Percentiles rank a stretch among this genome's conserved stretches.
phyloP scores from a whole-genome alignment of 2,888 invertebrate genomes.

The Drosophila leonis region DNA sequence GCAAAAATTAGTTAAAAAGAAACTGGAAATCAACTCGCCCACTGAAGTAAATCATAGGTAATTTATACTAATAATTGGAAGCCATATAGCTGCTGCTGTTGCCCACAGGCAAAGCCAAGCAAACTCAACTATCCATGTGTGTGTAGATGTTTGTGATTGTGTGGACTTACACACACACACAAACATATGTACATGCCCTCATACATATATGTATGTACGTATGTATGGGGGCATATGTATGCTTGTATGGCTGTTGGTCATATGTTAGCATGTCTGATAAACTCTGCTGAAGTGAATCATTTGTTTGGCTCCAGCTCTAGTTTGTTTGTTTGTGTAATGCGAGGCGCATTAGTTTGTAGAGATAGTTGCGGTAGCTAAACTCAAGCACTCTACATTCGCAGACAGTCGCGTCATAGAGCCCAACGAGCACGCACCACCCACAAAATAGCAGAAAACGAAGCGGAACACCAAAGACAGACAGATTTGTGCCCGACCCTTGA shows the following conservation, averaged over 20 bases:
- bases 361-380: conserved; percentile 52
- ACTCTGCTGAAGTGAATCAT: conserved; percentile 67
- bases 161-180: conserved; percentile 18
- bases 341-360: conserved; percentile 48
- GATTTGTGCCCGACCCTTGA: conserved; percentile 3
- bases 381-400: conserved; percentile 51
- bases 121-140: not conserved
- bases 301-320: conserved; percentile 60
- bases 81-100: conserved; percentile 46
- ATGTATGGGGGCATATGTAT: not conserved
- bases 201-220: not conserved
- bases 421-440: conserved; percentile 42
- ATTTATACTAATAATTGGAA: conserved; percentile 59
- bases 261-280: conserved; percentile 60
- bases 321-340: conserved; percentile 61
- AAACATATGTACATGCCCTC: conserved; percentile 9
- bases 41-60: conserved; percentile 66
- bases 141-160: conserved; percentile 6
- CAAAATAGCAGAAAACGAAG: conserved; percentile 7
- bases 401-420: conserved; percentile 48
- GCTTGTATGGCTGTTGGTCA: conserved; percentile 43
- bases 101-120: conserved; percentile 22
- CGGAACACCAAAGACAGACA: not conserved
- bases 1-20: conserved; percentile 52
- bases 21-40: conserved; percentile 59